Conservation (phyloP, 2,888 invertebrate genomes). For the Cyaniris semiargus region DNA sequence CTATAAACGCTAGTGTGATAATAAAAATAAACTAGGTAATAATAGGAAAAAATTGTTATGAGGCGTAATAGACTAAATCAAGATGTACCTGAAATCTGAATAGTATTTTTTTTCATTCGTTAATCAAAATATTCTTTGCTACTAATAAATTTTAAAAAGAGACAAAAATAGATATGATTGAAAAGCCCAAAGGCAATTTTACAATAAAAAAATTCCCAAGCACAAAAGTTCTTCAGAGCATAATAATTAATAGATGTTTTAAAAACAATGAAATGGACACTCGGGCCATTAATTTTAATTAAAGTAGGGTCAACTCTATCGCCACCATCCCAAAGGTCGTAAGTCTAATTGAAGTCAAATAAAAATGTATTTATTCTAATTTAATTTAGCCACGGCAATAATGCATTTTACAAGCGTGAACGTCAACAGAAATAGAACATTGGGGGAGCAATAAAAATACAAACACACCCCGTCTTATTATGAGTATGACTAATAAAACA, state of each 20-base stretch:
- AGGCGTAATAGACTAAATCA: too few species aligned
- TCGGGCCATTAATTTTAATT: background rate
- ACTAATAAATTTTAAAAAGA: too few species aligned
- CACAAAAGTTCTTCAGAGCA: too few species aligned
- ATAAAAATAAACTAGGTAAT: too few species aligned
- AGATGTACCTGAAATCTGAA: too few species aligned
- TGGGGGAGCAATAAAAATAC: conserved; percentile 45
- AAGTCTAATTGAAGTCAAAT: conserved; percentile 19
- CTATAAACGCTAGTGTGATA: too few species aligned
- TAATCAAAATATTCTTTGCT: too few species aligned
- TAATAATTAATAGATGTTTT: background rate
- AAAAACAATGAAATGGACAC: conserved; percentile 2
- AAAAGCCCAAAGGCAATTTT: too few species aligned
- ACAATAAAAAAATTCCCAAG: too few species aligned
- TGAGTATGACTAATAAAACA: conserved; percentile 52
- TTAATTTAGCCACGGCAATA: conserved; percentile 20
- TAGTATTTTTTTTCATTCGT: too few species aligned
- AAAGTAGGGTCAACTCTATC: background rate
- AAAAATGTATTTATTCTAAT: conserved; percentile 22
- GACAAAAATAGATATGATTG: too few species aligned
- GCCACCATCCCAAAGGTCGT: conserved; percentile 9
- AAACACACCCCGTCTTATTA: conserved; percentile 48
- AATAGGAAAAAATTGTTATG: too few species aligned
- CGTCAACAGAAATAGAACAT: conserved; percentile 40
- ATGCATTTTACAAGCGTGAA: conserved; percentile 30